Evolutionary conservation across 92 coral and sea anemone genomes (phyloP), one percentile per base, ranked within the genome.

Genomic region (Epizoanthus illoricatus): DNA sequence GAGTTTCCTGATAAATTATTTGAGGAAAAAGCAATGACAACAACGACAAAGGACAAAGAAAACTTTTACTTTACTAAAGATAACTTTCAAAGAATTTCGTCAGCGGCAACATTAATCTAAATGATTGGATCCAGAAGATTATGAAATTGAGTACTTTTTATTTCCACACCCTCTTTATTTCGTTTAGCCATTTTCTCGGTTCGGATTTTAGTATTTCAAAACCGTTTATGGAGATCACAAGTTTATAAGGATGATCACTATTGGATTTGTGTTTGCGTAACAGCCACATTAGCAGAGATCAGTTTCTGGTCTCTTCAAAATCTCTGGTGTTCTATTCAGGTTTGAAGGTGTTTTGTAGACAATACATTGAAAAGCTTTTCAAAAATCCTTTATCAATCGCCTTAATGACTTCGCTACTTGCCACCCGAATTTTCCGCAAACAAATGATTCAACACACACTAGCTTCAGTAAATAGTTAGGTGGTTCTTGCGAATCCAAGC

Each of bases 241-340:
- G 40, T 65, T 58, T 52, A 9, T 9, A 52, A 52, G 56, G 56
- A 10, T 9, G 12, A 59, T 75, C 28, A 75, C 49, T 45, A 20
- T 75, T 60, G 62, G 81, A 75, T 28, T 75, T 60, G 58, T 75
- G 5, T 68, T 60, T 58, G 54, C 18, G 28, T 0, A 41, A 78
- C 21, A 62, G 67, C 23, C 71, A 78, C 71, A 66, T 78, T 64
- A 64, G 52, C 10, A 19, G 9, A 28, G 18, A 11, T 45, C 61
- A 49, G 28, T 78, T 78, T 78, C 71, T 76, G 47, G 67, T 59
- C 23, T 59, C 68, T 75, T 60, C 39, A 78, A 43, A 78, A 43
- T 70, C 47, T 64, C 52, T 63, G 82, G 82, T 78, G 82, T 63
- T 78, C 82, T 78, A 78, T 78, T 78, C 60, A 78, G 67, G 18